Evolutionary conservation across 2,888 invertebrate species (phyloP), one percentile per base, ranked within the genome.

Genomic region (Tenthredo livida): DNA sequence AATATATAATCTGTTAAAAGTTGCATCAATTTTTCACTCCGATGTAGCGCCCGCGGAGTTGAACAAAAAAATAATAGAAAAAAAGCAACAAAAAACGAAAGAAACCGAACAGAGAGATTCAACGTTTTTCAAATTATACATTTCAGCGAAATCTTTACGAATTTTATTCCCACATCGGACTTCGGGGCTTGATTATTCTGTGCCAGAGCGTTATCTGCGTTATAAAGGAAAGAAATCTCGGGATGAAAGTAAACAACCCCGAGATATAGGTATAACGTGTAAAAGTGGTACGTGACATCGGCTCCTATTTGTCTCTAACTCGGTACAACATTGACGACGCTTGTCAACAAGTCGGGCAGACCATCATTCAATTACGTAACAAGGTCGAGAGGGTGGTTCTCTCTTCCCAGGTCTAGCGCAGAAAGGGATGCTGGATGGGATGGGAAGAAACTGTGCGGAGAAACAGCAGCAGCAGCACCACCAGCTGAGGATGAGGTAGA

Each of bases 331-430:
- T 89, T 88, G 89, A 87, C 88, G 89, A 87, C 87, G 87, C 90
- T 90, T 90, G 90, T 90, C 89, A 89, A 90, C 90, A 89, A 90
- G 89, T 89, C 88, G 88, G 89, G 88, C 89, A 87, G 88, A 87
- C 89, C 90, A 88, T 91, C 90, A 91, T 92, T 91, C 91, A 92
- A 92, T 92, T 92, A 92, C 89, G 89, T 88, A 90, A 90, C 89
- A 89, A 89, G 90, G 87, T 86, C 85, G 86, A 85, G 86, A 84
- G 84, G 85, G 58, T 67, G 85, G 29, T 25, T 78, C 85, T 61
- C 50, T 78, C 85, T 61, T 61, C 67, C 25, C 78, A 65, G 82
- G 50, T 47, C 75, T 47, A 50, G 25, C 15, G 50, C 21, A n/a
- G 21, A 75, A 17, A 72, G 61, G 85, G 65, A 25, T 21, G 33